phyloP scores from a whole-genome alignment of 2,113 vertebrate species.

The Aleadryas rufinucha region DNA sequence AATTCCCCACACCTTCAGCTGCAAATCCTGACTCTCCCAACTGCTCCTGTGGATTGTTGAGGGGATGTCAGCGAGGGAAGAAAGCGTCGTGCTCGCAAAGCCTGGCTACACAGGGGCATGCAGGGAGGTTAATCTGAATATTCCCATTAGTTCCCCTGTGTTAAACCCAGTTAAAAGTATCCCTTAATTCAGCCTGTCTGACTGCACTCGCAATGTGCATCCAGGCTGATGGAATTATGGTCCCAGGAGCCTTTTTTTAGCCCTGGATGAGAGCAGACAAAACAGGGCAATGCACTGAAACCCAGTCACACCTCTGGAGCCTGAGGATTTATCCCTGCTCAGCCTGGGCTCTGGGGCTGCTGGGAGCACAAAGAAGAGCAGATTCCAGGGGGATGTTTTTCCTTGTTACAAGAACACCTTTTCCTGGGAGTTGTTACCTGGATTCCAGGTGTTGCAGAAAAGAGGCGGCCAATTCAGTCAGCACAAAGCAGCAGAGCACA shows the following conservation, averaged over 20 bases:
- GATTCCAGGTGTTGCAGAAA: background rate
- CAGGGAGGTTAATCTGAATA: conserved; percentile 20
- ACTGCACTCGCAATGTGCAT: background rate
- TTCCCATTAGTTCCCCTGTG: conserved; percentile 17
- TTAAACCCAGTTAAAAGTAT: background rate
- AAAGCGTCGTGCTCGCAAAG: background rate
- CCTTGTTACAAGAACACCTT: background rate
- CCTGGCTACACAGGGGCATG: background rate
- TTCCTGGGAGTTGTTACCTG: background rate
- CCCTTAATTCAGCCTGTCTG: background rate
- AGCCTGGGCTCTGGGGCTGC: background rate
- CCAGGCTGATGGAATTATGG: background rate
- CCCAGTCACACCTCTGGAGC: background rate
- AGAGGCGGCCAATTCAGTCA: background rate
- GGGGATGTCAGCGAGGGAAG: background rate
- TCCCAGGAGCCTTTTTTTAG: background rate
- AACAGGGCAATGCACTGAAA: background rate
- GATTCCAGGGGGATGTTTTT: background rate
- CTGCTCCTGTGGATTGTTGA: background rate
- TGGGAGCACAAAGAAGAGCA: background rate
- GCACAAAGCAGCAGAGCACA: background rate
- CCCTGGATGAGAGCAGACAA: background rate
- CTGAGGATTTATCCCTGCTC: background rate
- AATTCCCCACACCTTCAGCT: background rate
- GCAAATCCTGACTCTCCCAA: background rate